Percentiles rank a stretch among this genome's conserved stretches.
Conservation (phyloP, 2,797 vertebrate species). For the Channa striata region DNA sequence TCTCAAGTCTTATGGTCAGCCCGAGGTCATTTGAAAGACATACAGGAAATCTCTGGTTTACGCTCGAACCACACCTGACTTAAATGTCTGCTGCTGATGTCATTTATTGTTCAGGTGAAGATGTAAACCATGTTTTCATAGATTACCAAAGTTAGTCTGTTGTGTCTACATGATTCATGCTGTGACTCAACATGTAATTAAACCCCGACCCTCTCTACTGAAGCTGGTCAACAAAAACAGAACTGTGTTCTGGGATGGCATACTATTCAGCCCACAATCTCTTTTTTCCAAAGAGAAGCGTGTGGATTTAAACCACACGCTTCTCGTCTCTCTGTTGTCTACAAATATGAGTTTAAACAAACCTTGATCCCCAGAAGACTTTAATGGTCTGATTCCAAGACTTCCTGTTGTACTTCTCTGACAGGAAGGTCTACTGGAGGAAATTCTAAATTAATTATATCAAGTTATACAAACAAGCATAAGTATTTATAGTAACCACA, state of each 20-base stretch:
- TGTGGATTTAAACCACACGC: too few relatives aligned
- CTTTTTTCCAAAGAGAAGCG: constrained; percentile 25
- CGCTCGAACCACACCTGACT: constrained; percentile 7
- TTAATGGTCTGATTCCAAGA: too few relatives aligned
- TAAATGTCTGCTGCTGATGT: not conserved
- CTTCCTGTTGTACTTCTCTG: too few relatives aligned
- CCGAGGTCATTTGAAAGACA: constrained; percentile 17
- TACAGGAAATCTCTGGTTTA: constrained; percentile 26
- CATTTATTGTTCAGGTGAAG: not conserved
- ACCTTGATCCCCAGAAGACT: too few relatives aligned
- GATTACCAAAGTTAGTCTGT: not conserved
- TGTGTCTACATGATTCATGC: constrained; percentile 9
- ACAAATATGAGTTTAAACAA: too few relatives aligned
- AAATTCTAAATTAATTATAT: too few relatives aligned
- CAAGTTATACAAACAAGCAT: too few relatives aligned
- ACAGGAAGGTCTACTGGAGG: too few relatives aligned
- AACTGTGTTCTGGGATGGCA: not conserved
- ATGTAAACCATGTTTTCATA: not conserved
- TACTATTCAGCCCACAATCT: not conserved
- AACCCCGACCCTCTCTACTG: not conserved
- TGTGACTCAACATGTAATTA: not conserved
- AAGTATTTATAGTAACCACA: too few relatives aligned
- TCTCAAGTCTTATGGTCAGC: not conserved
- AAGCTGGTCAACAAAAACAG: not conserved
- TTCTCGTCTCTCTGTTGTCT: not conserved